phyloP scores from a whole-genome alignment of 2,888 invertebrate genomes.

The Andrena flavipes region DNA sequence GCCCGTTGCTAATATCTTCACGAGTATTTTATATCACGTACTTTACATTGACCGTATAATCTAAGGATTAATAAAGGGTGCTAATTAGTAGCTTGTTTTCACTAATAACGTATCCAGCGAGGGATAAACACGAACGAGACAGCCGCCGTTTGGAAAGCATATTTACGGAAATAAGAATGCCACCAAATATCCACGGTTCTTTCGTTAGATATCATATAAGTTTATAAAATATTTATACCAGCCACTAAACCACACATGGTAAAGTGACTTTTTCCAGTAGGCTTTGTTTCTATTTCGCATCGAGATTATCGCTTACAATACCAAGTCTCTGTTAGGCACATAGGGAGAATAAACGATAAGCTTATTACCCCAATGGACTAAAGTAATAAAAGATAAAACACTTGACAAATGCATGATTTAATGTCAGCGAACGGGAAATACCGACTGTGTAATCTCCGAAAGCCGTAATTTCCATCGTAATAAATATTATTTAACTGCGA shows the following conservation, averaged over 20 bases:
- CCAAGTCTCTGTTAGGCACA: neutral
- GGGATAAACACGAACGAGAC: neutral
- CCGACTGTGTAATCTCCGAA: neutral
- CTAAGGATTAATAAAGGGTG: conserved; percentile 67
- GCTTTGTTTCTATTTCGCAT: neutral
- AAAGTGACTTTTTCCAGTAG: neutral
- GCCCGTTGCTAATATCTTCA: conserved; percentile 50
- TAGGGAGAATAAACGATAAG: neutral
- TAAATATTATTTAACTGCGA: neutral
- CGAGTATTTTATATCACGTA: conserved; percentile 50
- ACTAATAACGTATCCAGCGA: conserved; percentile 57
- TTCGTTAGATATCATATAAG: conserved; percentile 52
- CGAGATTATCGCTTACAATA: neutral
- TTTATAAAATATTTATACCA: conserved; percentile 64
- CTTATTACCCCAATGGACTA: neutral
- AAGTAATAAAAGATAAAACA: conserved; percentile 29
- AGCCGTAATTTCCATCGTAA: neutral
- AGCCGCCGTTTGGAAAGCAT: conserved; percentile 23
- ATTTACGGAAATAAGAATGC: conserved; percentile 19
- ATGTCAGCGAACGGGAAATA: neutral
- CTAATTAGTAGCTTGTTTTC: conserved; percentile 66
- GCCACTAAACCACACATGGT: neutral
- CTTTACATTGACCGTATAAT: conserved; percentile 44
- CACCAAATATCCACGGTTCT: conserved; percentile 9
- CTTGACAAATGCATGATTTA: conserved; percentile 8